Conservation (phyloP, 2,888 invertebrate species). For the Eristalinus aeneus region DNA sequence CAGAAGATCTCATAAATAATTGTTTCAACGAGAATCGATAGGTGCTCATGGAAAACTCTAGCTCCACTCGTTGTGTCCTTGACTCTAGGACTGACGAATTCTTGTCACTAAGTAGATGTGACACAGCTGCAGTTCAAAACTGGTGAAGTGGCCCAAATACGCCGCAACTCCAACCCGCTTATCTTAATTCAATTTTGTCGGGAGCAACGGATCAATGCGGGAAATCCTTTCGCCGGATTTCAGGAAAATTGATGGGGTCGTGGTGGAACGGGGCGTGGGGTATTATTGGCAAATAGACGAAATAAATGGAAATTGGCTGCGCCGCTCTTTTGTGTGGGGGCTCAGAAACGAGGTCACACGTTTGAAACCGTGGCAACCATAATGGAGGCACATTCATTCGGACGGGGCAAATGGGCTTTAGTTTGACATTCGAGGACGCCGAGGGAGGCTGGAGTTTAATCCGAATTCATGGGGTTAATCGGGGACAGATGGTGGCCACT, state of each 20-base stretch:
- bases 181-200: constrained; percentile 34
- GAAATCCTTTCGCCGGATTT: constrained; percentile 51
- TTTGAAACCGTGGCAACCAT: constrained; percentile 24
- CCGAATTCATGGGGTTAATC: background rate
- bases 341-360: constrained; percentile 8
- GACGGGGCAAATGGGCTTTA: constrained; percentile 21
- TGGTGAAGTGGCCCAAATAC: background rate
- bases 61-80: constrained; percentile 8
- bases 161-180: background rate
- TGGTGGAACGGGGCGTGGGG: background rate
- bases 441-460: background rate
- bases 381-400: background rate
- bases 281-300: constrained; percentile 11
- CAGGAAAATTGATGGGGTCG: background rate
- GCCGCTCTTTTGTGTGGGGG: constrained; percentile 8
- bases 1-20: constrained; percentile 16
- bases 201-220: constrained; percentile 1
- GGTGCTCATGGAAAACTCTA: background rate
- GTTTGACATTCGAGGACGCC: background rate
- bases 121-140: background rate
- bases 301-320: constrained; percentile 33
- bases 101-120: background rate
- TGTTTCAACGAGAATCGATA: constrained; percentile 27
- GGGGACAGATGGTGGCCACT: background rate
- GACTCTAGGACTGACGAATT: background rate